Evolutionary conservation across 2,113 vertebrate species (phyloP).

Genomic region (Platysternon megacephalum): DNA sequence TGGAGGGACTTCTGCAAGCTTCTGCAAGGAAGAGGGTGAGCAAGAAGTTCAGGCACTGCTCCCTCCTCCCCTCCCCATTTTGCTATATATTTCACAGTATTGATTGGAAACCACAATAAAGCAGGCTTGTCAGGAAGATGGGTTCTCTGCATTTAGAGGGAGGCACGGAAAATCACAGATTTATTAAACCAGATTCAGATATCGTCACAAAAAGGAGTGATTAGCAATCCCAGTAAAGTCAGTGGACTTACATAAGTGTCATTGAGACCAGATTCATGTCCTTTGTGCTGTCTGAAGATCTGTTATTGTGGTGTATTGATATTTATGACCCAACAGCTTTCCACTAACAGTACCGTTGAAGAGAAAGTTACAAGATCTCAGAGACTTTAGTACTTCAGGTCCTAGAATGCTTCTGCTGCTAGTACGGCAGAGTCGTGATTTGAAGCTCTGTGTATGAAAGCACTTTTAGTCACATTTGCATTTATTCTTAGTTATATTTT

Average conservation of each 20-base stretch:
- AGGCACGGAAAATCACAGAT: background rate
- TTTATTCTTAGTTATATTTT: background rate
- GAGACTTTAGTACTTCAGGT: background rate
- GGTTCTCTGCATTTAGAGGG: background rate
- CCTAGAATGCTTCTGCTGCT: background rate
- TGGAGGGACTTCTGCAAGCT: background rate
- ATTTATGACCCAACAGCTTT: background rate
- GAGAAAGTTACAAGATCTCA: background rate
- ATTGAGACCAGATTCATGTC: background rate
- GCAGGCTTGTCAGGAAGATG: background rate
- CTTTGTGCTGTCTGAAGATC: background rate
- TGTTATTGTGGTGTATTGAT: background rate
- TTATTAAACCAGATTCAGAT: background rate
- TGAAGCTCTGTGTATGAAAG: background rate
- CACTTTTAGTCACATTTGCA: background rate
- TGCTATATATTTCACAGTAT: background rate
- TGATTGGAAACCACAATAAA: slow-evolving; percentile 22
- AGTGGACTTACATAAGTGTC: background rate
- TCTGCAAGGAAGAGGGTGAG: background rate
- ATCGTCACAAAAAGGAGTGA: background rate
- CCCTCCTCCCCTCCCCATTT: background rate
- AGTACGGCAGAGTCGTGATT: background rate
- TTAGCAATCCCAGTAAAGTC: background rate
- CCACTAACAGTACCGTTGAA: background rate
- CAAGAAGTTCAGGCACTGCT: background rate